Percentiles rank a stretch among this genome's conserved stretches.
phyloP scores from a whole-genome alignment of 1,140 invertebrate genomes.

The Pseudachorutes palmiensis region DNA sequence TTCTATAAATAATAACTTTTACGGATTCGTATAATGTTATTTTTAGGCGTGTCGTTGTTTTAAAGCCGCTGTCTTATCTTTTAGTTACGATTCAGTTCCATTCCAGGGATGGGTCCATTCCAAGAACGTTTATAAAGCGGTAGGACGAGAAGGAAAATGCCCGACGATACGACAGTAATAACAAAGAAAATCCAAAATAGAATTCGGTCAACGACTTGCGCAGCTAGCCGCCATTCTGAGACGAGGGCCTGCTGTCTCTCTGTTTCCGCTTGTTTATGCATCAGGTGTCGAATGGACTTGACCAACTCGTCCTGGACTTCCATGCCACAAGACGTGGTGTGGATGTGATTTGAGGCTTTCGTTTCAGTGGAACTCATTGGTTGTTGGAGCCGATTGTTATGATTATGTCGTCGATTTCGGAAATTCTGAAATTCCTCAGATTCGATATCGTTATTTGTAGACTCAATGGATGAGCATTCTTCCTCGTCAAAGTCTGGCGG shows the following conservation, averaged over 20 bases:
- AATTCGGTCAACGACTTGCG: constrained; percentile 50
- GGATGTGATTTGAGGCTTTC: background rate
- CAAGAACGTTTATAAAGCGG: constrained; percentile 43
- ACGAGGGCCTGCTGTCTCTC: constrained; percentile 40
- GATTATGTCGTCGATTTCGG: constrained; percentile 15
- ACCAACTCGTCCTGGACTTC: constrained; percentile 23
- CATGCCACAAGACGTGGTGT: background rate
- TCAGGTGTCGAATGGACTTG: constrained; percentile 16
- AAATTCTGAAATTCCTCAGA: background rate
- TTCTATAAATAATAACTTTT: too few relatives aligned
- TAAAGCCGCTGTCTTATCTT: too few relatives aligned
- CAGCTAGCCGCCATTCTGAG: constrained; percentile 51
- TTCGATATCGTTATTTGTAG: constrained; percentile 19
- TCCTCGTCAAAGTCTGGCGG: background rate
- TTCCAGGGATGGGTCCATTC: constrained; percentile 26
- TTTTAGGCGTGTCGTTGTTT: too few relatives aligned
- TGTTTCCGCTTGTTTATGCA: constrained; percentile 24
- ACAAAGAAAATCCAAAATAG: constrained; percentile 54
- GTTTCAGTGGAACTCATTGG: constrained; percentile 11
- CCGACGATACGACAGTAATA: constrained; percentile 47
- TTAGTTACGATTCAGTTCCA: too few relatives aligned
- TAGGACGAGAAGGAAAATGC: constrained; percentile 48
- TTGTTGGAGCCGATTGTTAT: background rate
- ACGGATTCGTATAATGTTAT: too few relatives aligned
- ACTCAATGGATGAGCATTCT: constrained; percentile 27